Percentiles rank a stretch among this genome's conserved stretches.
phyloP scores from a whole-genome alignment of 2,797 vertebrate species.

The Manis javanica region DNA sequence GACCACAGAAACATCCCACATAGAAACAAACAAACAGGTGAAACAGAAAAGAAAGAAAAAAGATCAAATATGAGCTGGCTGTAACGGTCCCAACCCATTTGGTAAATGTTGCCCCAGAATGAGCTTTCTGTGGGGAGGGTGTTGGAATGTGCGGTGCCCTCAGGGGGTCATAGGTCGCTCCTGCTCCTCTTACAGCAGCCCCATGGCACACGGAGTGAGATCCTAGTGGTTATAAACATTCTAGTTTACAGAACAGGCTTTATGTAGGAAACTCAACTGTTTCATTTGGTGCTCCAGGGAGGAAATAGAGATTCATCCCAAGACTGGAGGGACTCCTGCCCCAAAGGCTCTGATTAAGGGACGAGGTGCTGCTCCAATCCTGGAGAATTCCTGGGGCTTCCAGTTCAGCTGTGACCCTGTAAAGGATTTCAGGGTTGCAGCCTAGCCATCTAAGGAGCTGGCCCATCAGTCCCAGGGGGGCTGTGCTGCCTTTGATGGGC shows the following conservation, averaged over 20 bases:
- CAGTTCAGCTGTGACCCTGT: not conserved
- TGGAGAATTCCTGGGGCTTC: not conserved
- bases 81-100: too few species aligned
- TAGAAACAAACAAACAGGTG: not conserved
- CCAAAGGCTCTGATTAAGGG: not conserved
- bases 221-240: not conserved
- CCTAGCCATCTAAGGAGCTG: not conserved
- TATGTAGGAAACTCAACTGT: too few species aligned
- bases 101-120: not conserved
- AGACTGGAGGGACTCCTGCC: not conserved
- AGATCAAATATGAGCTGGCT: not conserved
- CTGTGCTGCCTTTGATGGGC: not conserved
- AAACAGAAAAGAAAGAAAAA: not conserved
- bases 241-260: not conserved
- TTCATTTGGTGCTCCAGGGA: too few species aligned
- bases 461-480: not conserved
- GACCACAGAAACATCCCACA: not conserved
- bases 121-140: not conserved
- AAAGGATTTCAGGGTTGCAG: not conserved
- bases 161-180: rapidly evolving
- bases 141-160: too few species aligned
- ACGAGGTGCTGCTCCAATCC: not conserved
- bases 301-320: not conserved
- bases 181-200: too few species aligned
- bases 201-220: rapidly evolving